These are phyloP conservation scores for Paraescarpia echinospica DNA, from an alignment of 1,140 invertebrate species.

Conservation along the genomic window DNA sequence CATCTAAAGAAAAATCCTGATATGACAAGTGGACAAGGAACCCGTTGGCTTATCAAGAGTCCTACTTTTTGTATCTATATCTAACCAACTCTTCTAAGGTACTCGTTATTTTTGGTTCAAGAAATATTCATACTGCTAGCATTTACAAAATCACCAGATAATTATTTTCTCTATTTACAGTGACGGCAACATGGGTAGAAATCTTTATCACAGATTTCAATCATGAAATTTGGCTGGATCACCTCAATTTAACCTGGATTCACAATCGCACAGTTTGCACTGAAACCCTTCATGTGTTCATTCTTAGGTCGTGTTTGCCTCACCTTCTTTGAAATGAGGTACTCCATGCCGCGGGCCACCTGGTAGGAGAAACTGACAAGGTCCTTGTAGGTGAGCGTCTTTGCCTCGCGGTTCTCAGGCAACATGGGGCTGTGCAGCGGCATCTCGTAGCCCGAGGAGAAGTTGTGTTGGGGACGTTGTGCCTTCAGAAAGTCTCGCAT, in stretches of 20 bases:
- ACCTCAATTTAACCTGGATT: too few species aligned
- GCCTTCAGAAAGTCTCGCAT: conserved; percentile 85
- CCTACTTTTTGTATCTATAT: too few species aligned
- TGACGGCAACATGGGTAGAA: background rate
- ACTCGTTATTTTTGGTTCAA: too few species aligned
- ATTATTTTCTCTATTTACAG: background rate
- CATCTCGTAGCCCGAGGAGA: conserved; percentile 55
- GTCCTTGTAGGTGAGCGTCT: conserved; percentile 19
- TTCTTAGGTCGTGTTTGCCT: background rate
- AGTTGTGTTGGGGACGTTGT: conserved; percentile 67
- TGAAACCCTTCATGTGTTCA: background rate
- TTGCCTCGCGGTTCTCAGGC: background rate
- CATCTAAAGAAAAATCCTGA: too few species aligned
- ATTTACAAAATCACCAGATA: too few species aligned
- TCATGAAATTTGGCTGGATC: too few species aligned
- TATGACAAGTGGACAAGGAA: too few species aligned
- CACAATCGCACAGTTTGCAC: too few species aligned
- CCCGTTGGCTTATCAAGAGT: too few species aligned
- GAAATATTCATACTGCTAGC: too few species aligned
- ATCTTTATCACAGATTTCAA: too few species aligned
- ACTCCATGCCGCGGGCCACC: conserved; percentile 29
- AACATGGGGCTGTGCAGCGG: conserved; percentile 57
- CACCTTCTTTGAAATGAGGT: conserved; percentile 36
- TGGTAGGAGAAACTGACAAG: conserved; percentile 26
- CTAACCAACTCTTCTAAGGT: too few species aligned